Percentiles rank a stretch among this genome's conserved stretches.
Conservation (phyloP, 64 coral and sea anemone species). For the Montipora cactus region DNA sequence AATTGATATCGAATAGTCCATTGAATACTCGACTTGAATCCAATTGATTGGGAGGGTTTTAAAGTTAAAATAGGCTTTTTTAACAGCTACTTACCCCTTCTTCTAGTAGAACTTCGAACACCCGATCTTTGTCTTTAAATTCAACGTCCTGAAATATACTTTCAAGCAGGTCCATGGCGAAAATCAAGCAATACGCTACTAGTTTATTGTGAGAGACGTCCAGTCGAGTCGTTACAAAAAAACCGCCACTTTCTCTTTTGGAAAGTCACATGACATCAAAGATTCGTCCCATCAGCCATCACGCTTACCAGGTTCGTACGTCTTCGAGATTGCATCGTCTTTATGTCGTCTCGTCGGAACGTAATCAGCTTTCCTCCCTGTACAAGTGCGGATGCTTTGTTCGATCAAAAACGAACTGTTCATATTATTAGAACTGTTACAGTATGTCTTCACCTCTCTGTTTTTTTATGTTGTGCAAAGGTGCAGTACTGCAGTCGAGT, state of each 20-base stretch:
- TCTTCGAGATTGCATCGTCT: neutral
- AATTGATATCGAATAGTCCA: no score
- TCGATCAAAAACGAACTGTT: no score
- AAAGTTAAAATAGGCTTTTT: neutral
- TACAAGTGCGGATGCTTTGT: neutral
- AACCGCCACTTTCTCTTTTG: neutral
- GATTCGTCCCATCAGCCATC: neutral
- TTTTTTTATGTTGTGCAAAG: slow-evolving; percentile 26
- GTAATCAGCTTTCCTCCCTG: neutral
- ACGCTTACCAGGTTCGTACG: neutral
- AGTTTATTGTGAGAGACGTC: no score
- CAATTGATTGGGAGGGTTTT: no score
- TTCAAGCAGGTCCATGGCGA: neutral
- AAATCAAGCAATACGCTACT: no score
- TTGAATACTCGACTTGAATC: no score
- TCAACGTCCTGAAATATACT: neutral
- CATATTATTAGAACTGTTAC: neutral
- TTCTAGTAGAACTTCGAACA: slow-evolving; percentile 2
- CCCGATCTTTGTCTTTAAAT: slow-evolving; percentile 11
- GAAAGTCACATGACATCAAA: slow-evolving; percentile 2
- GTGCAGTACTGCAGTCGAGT: slow-evolving; percentile 10
- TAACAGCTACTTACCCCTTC: slow-evolving; percentile 3
- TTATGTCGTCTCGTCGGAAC: neutral
- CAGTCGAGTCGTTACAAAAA: neutral
- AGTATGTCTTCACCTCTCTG: neutral